Evolutionary conservation across 2,888 invertebrate species (phyloP).

Genomic region (Papilio gigon): DNA sequence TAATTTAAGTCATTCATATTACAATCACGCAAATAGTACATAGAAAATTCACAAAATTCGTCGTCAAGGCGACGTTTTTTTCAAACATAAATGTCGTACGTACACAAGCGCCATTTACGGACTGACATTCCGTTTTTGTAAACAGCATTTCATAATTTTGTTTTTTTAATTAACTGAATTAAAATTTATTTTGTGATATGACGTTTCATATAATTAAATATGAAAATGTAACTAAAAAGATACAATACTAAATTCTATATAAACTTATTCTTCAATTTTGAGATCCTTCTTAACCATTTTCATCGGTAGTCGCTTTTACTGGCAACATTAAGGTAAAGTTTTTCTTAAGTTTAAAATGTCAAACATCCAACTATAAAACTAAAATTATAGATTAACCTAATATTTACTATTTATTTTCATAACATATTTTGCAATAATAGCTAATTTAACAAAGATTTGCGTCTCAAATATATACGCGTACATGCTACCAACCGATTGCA

Average conservation of each 20-base stretch:
- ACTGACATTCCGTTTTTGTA: conserved; percentile 49
- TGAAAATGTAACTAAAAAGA: background rate
- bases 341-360: no score
- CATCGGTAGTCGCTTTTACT: background rate
- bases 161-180: background rate
- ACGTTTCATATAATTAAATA: background rate
- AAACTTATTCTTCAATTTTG: background rate
- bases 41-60: conserved; percentile 68
- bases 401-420: no score
- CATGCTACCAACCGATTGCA: background rate
- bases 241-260: background rate
- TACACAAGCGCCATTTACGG: conserved; percentile 52
- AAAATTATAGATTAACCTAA: no score
- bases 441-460: no score
- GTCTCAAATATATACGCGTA: no score
- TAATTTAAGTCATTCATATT: conserved; percentile 76
- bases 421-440: no score
- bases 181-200: background rate
- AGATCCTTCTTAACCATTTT: background rate
- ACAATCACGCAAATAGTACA: conserved; percentile 65
- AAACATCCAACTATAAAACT: no score
- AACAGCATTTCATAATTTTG: background rate
- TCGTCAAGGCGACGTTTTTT: conserved; percentile 78
- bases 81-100: conserved; percentile 50
- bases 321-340: background rate